Evolutionary conservation across 2,888 invertebrate genomes (phyloP).

Genomic region (Nemotelus nigrinus): DNA sequence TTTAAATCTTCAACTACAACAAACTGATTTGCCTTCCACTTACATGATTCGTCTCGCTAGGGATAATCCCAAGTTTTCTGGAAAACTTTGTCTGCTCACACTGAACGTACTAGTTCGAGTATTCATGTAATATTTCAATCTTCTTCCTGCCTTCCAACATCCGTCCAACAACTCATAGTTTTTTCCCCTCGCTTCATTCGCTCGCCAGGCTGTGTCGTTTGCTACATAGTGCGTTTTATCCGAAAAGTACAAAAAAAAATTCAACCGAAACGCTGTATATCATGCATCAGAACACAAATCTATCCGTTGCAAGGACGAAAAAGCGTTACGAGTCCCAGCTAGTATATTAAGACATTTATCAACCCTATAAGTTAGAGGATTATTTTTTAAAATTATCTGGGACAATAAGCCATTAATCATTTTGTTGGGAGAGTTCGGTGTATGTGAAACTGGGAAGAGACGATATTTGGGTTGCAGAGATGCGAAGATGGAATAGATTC

Average conservation of each 20-base stretch:
- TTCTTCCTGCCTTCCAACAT: no score
- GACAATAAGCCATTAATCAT: constrained; percentile 55
- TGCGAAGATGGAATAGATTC: no score
- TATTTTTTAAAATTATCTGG: constrained; percentile 54
- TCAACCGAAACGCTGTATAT: constrained; percentile 19
- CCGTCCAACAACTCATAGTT: no score
- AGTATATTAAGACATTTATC: constrained; percentile 46
- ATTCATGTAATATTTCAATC: no score
- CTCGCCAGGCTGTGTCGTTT: no score
- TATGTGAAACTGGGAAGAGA: no score
- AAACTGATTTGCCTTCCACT: constrained; percentile 15
- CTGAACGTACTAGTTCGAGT: neutral
- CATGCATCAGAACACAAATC: constrained; percentile 36
- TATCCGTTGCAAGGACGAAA: neutral
- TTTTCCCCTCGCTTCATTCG: no score
- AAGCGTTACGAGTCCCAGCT: constrained; percentile 15
- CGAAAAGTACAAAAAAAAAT: neutral
- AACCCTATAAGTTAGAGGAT: constrained; percentile 54
- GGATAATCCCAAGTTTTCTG: constrained; percentile 24
- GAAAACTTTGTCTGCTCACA: constrained; percentile 18
- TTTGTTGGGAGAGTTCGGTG: constrained; percentile 32
- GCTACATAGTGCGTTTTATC: no score
- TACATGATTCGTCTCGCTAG: constrained; percentile 23
- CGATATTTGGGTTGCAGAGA: no score
- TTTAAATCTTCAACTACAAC: constrained; percentile 38